Base-by-base conservation (phyloP, 30 jellyfish, hydroid and myxozoan species). In the Morbakka virulenta region DNA sequence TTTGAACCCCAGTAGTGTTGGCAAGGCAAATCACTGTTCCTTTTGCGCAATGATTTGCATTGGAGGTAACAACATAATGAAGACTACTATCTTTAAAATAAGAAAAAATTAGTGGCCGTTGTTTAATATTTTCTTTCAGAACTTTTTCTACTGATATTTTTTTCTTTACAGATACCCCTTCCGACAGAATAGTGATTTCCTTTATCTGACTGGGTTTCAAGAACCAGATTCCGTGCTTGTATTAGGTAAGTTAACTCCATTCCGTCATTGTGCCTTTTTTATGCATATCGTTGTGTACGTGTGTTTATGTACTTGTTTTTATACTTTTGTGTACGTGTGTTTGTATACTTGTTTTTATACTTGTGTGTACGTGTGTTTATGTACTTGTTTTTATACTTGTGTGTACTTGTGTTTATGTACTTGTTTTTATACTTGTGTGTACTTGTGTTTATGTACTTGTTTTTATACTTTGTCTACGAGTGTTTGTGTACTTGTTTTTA, bases 161-260 rank as follows among this genome's bases (percentile, higher is more conserved):
- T 47, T 72, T 2, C 21, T 47, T 35, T 62, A 2, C 53, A 89
- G 97, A 14, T 90, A 77, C 50, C 96, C 98, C 33, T 90, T 90
- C 62, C 98, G 73, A 35, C 98, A 90, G 52, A 94, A 84, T 50
- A 52, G 91, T 33, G 95, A 90, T 50, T 90, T 90, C 63, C 78
- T 62, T 2, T 90, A 90, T 73, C 74, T 90, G 36, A 57, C 95
- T 84, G 98, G 98, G 24, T 67, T 90, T 34, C 65, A 83, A 28
- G 98, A 90, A 28, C 96, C 98, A 35, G 96, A 90, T 62, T 94
- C 98, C 2, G 84, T 78, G 0, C 34, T 84, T 12, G 61, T 79
- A 4, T 73, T 90, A 28, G 98, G 97, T 89, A 23, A 9, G 80
- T n/a, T n/a, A n/a, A n/a, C n/a, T n/a, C n/a, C n/a, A n/a, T n/a